Percentiles rank a stretch among this genome's conserved stretches.
Conservation (phyloP, 2,113 vertebrate genomes). For the Scomber scombrus region DNA sequence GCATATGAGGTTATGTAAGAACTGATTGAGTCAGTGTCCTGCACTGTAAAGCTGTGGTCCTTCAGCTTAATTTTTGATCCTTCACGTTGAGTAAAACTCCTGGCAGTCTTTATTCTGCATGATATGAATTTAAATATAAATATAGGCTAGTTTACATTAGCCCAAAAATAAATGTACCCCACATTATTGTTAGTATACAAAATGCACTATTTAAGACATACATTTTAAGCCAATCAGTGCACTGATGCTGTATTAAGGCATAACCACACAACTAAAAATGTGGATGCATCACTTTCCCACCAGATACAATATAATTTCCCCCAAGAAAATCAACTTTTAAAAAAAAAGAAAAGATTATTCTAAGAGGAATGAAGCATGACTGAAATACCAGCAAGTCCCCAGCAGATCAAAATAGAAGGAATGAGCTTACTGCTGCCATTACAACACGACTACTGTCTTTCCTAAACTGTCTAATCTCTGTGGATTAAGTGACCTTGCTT, state of each 20-base stretch:
- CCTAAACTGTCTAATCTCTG: conserved; percentile 63
- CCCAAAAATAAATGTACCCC: too few relatives aligned
- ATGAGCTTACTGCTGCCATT: conserved; percentile 34
- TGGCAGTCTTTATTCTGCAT: neutral
- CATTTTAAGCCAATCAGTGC: too few relatives aligned
- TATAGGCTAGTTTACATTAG: neutral
- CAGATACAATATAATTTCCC: neutral
- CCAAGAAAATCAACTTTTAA: too few relatives aligned
- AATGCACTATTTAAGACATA: too few relatives aligned
- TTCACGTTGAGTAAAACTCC: neutral
- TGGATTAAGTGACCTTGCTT: conserved; percentile 63
- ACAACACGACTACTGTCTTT: conserved; percentile 31
- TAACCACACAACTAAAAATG: too few relatives aligned
- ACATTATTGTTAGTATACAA: too few relatives aligned
- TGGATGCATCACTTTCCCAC: too few relatives aligned
- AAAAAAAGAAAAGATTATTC: too few relatives aligned
- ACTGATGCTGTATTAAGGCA: too few relatives aligned
- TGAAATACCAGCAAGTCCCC: neutral
- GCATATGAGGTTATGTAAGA: neutral
- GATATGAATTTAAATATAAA: too few relatives aligned
- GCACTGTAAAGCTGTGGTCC: neutral
- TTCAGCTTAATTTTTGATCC: neutral
- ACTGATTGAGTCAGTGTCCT: neutral
- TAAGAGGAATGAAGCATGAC: neutral
- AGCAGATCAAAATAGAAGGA: conserved; percentile 55